These are phyloP conservation scores for Machimus rusticus DNA, from an alignment of 2,888 invertebrate genomes.

Conservation along the genomic window DNA sequence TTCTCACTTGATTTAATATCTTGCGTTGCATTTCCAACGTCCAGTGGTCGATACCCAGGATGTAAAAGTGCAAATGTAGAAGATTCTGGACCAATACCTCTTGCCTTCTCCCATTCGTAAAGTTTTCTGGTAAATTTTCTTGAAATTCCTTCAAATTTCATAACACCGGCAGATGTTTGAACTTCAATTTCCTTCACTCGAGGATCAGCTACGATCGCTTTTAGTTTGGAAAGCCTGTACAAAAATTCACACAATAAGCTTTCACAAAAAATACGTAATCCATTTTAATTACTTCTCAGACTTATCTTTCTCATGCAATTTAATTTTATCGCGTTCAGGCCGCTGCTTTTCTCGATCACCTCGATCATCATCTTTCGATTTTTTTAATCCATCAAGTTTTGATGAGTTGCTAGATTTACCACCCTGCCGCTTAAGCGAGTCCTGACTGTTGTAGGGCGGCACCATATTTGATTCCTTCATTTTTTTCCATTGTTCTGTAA, in stretches of 20 bases:
- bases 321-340: conserved; percentile 69
- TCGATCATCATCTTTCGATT: conserved; percentile 58
- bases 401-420: conserved; percentile 3
- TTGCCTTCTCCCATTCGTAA: conserved; percentile 91
- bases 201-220: conserved; percentile 66
- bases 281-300: conserved; percentile 59
- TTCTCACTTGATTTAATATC: conserved; percentile 50
- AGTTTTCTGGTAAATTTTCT: conserved; percentile 88
- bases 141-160: conserved; percentile 86
- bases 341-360: conserved; percentile 70
- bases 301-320: conserved; percentile 72
- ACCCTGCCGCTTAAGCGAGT: conserved; percentile 55
- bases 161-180: conserved; percentile 82
- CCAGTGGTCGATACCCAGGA: conserved; percentile 65
- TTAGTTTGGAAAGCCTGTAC: conserved; percentile 59
- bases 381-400: conserved; percentile 52
- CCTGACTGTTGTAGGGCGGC: conserved; percentile 62
- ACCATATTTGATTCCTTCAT: conserved; percentile 72
- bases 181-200: conserved; percentile 77
- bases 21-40: conserved; percentile 58
- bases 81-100: conserved; percentile 83
- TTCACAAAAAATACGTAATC: not conserved
- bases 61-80: conserved; percentile 83
- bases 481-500: conserved; percentile 80
- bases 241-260: not conserved